Evolutionary conservation across 2,888 invertebrate species (phyloP), one percentile per base, ranked within the genome.

Genomic region (Cacoxenus indagator): DNA sequence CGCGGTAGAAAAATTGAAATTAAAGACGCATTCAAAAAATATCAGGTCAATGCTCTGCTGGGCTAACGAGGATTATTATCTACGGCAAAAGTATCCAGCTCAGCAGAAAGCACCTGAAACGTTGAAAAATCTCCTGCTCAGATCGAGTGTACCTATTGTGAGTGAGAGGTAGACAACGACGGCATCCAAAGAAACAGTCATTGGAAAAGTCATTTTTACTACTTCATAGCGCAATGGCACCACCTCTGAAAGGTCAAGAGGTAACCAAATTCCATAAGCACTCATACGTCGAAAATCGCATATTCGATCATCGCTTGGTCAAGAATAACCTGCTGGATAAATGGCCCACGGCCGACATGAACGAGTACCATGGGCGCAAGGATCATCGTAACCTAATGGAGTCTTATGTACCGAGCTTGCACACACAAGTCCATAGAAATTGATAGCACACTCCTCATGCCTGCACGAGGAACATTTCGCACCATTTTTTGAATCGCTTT

Each of bases 381-480:
- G 88, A 88, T 76, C 85, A 85, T 81, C 83, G 88, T 70, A 88
- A 88, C 77, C 85, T 88, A 74, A 83, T 86, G 82, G 88, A 88
- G 75, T 87, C 87, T 78, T 87, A 88, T 85, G 88, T 88, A 87
- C 78, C 73, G 57, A 54, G 17, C 19, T 48, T 17, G 9, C 22
- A 46, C n/a, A 46, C 46, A 11, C n/a, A 37, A 5, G 11, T 43
- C 14, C 48, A 46, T 48, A 48, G 31, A 31, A 0, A 8, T 31
- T 31, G 31, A 9, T 9, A 8, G 5, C 19, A 48, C 9, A 19
- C 22, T 48, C 0, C 3, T 48, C 48, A 48, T 19, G 19, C 19
- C 48, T 1, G 8, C 14, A 48, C 19, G n/a, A 8, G n/a, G n/a
- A n/a, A n/a, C n/a, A n/a, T n/a, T n/a, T n/a, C n/a, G n/a, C n/a